Conservation (phyloP, 2,113 vertebrate species). For the Erythrocercus mccallii region DNA sequence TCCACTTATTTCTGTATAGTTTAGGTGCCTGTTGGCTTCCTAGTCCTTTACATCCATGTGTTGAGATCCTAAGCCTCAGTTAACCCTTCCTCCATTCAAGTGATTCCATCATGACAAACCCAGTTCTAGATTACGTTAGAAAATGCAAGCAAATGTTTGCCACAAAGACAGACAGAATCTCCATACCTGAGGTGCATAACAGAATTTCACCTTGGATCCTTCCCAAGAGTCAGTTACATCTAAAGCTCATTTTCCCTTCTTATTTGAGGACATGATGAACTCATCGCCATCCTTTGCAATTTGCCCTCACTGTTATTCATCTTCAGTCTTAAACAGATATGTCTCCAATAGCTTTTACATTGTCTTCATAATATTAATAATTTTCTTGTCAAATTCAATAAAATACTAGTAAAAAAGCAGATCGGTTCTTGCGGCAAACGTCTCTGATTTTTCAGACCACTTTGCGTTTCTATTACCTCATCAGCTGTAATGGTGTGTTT, state of each 20-base stretch:
- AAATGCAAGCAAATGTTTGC: not conserved
- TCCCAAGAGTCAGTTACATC: not conserved
- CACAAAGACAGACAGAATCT: not conserved
- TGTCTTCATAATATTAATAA: not conserved
- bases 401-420: not conserved
- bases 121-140: not conserved
- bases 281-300: not conserved
- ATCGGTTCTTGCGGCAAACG: not conserved
- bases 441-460: not conserved
- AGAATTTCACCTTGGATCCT: not conserved
- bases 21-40: not conserved
- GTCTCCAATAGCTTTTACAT: not conserved
- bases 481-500: not conserved
- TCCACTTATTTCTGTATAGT: not conserved
- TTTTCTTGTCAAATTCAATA: not conserved
- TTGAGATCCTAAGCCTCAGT: not conserved
- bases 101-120: not conserved
- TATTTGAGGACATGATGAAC: not conserved
- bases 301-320: not conserved
- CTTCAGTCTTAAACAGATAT: not conserved
- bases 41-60: not conserved
- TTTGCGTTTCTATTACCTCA: not conserved
- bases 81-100: not conserved
- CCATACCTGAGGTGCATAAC: not conserved
- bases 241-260: not conserved